phyloP scores from a whole-genome alignment of 2,888 invertebrate species.

The Nemotelus nigrinus region DNA sequence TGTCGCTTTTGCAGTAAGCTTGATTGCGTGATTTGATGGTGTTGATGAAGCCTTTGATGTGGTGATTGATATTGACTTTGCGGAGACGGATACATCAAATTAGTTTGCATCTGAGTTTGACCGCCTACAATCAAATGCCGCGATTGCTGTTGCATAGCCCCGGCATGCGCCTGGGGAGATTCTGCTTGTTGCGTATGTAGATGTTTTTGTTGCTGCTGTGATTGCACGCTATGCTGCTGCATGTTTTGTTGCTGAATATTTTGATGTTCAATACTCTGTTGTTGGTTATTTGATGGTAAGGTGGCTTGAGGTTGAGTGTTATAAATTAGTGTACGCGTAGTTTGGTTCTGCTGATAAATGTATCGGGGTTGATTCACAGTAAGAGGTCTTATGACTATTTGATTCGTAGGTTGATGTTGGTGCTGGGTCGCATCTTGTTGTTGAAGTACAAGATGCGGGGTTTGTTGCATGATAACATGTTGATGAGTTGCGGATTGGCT shows the following conservation, averaged over 20 bases:
- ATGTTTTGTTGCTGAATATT: slow-evolving; percentile 55
- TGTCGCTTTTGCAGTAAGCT: slow-evolving; percentile 16
- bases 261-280: slow-evolving; percentile 52
- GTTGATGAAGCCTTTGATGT: slow-evolving; percentile 50
- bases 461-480: slow-evolving; percentile 46
- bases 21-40: slow-evolving; percentile 46
- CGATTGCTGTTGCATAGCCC: slow-evolving; percentile 51
- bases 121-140: slow-evolving; percentile 49
- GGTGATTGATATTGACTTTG: slow-evolving; percentile 51
- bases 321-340: slow-evolving; percentile 44
- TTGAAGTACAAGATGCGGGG: slow-evolving; percentile 46
- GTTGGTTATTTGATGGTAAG: slow-evolving; percentile 25
- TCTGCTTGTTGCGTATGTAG: slow-evolving; percentile 52
- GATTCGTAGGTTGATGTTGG: slow-evolving; percentile 59
- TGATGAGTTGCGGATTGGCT: slow-evolving; percentile 31
- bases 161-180: not conserved
- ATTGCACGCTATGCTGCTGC: slow-evolving; percentile 51
- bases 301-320: slow-evolving; percentile 41
- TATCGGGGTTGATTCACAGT: slow-evolving; percentile 53
- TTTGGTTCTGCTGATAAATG: slow-evolving; percentile 55
- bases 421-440: slow-evolving; percentile 50
- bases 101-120: slow-evolving; percentile 50
- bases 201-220: slow-evolving; percentile 50
- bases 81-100: slow-evolving; percentile 52
- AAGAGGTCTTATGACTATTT: slow-evolving; percentile 62